Conservation (phyloP, 1,140 invertebrate genomes). For the Aporrectodea caliginosa region DNA sequence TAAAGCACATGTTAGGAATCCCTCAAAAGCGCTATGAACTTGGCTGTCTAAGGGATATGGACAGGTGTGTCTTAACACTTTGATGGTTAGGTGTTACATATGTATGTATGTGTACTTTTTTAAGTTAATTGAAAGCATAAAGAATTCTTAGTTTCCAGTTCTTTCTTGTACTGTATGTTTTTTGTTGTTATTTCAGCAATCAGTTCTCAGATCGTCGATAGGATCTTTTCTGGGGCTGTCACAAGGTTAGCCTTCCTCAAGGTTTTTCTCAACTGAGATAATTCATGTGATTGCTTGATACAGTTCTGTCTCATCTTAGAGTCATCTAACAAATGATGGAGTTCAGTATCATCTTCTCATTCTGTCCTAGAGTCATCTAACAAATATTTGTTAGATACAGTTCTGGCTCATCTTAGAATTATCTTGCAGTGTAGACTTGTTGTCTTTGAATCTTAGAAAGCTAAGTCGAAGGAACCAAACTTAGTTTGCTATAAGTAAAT, state of each 20-base stretch:
- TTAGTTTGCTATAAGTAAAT: too few species aligned
- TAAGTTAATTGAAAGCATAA: too few species aligned
- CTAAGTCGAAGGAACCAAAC: too few species aligned
- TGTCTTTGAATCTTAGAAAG: not conserved
- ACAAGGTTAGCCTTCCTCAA: constrained; percentile 59
- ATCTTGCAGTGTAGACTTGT: not conserved
- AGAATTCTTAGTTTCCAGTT: too few species aligned
- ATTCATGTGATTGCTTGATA: not conserved
- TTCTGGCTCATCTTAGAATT: not conserved
- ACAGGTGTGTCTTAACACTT: too few species aligned
- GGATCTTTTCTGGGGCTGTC: constrained; percentile 96
- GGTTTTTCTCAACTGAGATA: not conserved
- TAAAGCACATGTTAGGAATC: too few species aligned
- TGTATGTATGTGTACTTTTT: too few species aligned
- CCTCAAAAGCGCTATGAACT: too few species aligned
- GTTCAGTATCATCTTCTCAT: not conserved
- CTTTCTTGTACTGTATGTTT: too few species aligned
- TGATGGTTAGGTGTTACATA: too few species aligned
- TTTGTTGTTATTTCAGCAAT: constrained; percentile 79
- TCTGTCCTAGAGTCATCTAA: not conserved
- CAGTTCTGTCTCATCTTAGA: not conserved
- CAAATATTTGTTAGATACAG: not conserved
- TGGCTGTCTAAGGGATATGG: too few species aligned
- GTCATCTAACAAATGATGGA: not conserved
- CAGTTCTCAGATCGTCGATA: constrained; percentile 89